A percentile compares a stretch with the other conserved stretches of the same genome.
These are phyloP conservation scores for Crocuta crocuta DNA, from an alignment of 2,113 vertebrate genomes.

Conservation along the genomic window DNA sequence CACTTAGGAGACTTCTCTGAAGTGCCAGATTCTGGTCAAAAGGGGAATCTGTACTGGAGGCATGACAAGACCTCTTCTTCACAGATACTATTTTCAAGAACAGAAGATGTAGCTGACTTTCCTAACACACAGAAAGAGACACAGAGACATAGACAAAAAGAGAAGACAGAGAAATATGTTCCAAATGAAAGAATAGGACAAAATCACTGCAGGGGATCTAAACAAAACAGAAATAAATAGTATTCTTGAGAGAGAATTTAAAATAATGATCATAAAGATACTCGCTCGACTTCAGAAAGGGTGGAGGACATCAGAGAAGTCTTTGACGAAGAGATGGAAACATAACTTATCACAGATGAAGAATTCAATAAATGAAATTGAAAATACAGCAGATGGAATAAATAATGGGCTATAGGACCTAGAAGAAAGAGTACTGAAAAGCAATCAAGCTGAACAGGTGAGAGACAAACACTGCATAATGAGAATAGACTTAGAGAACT, in stretches of 20 bases:
- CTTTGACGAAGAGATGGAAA: background rate
- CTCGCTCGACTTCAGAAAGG: background rate
- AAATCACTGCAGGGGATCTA: background rate
- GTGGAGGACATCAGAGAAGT: background rate
- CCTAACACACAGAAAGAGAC: background rate
- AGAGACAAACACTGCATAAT: background rate
- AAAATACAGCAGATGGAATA: background rate
- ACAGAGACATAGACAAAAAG: background rate
- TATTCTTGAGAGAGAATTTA: background rate
- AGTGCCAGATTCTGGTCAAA: background rate
- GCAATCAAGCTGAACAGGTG: background rate
- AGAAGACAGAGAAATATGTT: background rate
- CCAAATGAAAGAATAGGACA: background rate
- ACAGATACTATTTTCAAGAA: background rate
- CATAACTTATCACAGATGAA: background rate
- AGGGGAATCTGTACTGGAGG: background rate
- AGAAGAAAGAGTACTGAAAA: background rate
- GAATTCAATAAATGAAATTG: background rate
- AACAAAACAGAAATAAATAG: background rate
- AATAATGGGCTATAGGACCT: background rate
- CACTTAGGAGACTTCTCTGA: background rate
- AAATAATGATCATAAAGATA: background rate
- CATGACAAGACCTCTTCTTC: background rate
- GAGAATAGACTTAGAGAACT: background rate
- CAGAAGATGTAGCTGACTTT: background rate